These are phyloP conservation scores for Cydia pomonella DNA, from an alignment of 1,140 invertebrate genomes.

Conservation along the genomic window DNA sequence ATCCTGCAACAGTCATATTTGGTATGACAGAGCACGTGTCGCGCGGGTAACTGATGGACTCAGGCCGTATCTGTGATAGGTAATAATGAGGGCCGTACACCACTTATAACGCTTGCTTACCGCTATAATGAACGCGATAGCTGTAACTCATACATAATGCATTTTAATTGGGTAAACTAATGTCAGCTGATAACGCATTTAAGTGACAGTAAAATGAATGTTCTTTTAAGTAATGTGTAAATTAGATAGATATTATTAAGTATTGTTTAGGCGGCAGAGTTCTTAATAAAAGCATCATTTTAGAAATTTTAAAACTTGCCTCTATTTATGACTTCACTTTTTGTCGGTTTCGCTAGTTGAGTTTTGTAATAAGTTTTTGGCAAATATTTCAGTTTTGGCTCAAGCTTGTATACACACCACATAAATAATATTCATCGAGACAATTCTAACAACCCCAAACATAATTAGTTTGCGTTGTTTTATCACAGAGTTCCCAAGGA, in stretches of 20 bases:
- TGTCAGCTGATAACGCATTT: slow-evolving; percentile 12
- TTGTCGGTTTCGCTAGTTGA: not conserved
- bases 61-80: slow-evolving; percentile 8
- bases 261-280: not conserved
- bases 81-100: slow-evolving; percentile 22
- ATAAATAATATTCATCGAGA: no score
- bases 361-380: no score
- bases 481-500: no score
- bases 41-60: slow-evolving; percentile 1
- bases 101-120: slow-evolving; percentile 20
- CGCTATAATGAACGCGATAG: slow-evolving; percentile 8
- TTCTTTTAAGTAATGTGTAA: not conserved
- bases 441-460: no score
- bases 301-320: not conserved
- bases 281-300: not conserved
- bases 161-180: slow-evolving; percentile 29
- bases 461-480: no score
- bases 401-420: no score
- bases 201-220: slow-evolving; percentile 10
- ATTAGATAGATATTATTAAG: not conserved
- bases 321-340: not conserved
- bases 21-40: slow-evolving; percentile 4
- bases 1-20: not conserved
- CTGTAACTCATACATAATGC: slow-evolving; percentile 30
- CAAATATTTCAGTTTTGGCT: no score